These are phyloP conservation scores for Gallinago stenura DNA, from an alignment of 2,797 vertebrate genomes.

Conservation along the genomic window DNA sequence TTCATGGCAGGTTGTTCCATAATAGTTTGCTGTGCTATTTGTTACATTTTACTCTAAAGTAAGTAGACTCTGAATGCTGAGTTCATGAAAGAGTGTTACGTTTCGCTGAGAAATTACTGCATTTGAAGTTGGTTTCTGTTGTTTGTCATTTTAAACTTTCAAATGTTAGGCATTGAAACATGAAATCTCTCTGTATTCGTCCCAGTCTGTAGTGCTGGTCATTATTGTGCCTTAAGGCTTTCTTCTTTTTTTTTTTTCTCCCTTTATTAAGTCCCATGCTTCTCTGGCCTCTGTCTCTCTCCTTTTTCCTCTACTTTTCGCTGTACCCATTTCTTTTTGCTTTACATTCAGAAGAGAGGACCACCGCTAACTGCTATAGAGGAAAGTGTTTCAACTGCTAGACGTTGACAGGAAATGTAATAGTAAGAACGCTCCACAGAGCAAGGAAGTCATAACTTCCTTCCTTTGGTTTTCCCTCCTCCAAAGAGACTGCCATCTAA, in stretches of 20 bases:
- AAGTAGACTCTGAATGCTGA: not conserved
- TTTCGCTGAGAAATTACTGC: not conserved
- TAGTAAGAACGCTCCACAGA: not conserved
- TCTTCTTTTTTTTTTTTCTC: not conserved
- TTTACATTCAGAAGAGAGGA: not conserved
- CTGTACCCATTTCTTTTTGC: not conserved
- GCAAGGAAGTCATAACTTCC: conserved; percentile 56
- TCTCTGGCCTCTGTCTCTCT: not conserved
- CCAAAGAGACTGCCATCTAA: conserved; percentile 25
- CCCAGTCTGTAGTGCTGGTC: not conserved
- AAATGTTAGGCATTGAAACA: not conserved
- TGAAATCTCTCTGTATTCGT: not conserved
- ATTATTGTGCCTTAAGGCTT: not conserved
- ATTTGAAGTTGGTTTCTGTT: not conserved
- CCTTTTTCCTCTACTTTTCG: not conserved
- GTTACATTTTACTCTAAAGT: not conserved
- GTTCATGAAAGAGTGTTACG: not conserved
- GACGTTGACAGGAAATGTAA: conserved; percentile 43
- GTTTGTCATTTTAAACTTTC: conserved; percentile 13
- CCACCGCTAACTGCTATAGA: not conserved
- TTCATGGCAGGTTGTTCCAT: not conserved
- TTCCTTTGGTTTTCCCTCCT: conserved; percentile 68
- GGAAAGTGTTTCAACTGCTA: conserved; percentile 9
- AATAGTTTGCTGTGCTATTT: not conserved
- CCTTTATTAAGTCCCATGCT: not conserved